Evolutionary conservation across 2,113 vertebrate species (phyloP).

Genomic region (Microcebus murinus): DNA sequence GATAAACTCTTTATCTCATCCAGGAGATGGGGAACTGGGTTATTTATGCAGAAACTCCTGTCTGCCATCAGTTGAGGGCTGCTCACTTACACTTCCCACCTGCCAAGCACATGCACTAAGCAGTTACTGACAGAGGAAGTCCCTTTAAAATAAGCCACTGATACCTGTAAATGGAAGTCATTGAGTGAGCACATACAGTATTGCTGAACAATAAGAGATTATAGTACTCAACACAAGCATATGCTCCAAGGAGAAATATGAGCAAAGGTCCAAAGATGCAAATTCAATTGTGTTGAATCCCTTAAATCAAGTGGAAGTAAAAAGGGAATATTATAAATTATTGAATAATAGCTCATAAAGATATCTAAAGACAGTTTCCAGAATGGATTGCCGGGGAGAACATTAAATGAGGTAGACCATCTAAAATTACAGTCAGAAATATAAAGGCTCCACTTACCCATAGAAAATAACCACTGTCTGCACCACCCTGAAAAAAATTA

Average conservation of each 20-base stretch:
- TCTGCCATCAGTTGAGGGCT: not conserved
- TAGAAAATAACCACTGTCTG: not conserved
- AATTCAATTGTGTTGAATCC: not conserved
- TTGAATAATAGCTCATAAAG: not conserved
- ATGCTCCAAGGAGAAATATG: not conserved
- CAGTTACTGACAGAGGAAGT: not conserved
- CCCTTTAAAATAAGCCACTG: not conserved
- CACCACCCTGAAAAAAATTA: not conserved
- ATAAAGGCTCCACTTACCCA: not conserved
- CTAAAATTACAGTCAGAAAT: not conserved
- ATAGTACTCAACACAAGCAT: too few species aligned
- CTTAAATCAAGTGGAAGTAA: not conserved
- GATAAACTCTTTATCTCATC: not conserved
- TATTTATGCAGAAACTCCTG: not conserved
- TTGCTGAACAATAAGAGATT: not conserved
- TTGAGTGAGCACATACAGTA: fast-evolving
- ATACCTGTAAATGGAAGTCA: not conserved
- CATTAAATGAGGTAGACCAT: not conserved
- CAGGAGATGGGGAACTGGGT: not conserved
- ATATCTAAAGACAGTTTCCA: not conserved
- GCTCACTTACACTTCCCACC: not conserved
- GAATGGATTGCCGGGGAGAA: not conserved
- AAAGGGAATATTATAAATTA: not conserved
- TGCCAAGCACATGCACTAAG: not conserved
- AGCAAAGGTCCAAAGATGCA: not conserved